These are phyloP conservation scores for Eupelmus urozonus DNA, from an alignment of 2,888 invertebrate species.

Conservation along the genomic window DNA sequence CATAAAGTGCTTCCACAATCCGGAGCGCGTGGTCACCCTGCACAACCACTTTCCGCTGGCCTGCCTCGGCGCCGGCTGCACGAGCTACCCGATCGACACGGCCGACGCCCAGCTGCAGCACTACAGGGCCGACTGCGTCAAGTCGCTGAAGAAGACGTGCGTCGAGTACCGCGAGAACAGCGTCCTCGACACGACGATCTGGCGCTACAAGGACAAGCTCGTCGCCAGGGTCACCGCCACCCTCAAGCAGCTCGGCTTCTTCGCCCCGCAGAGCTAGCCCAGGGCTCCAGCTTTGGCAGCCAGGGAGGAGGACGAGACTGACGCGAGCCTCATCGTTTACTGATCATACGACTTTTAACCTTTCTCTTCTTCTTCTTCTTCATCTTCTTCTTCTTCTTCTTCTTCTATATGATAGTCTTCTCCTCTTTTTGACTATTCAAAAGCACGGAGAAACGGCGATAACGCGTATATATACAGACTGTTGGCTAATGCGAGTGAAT, in stretches of 20 bases:
- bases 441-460: too few relatives aligned
- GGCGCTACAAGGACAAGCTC: conserved; percentile 90
- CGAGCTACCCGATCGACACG: conserved; percentile 90
- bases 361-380: too few relatives aligned
- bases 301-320: not conserved
- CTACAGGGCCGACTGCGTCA: conserved; percentile 95
- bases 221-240: conserved; percentile 85
- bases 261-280: conserved; percentile 77
- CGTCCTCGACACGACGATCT: conserved; percentile 90
- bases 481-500: too few relatives aligned
- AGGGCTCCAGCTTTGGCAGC: not conserved
- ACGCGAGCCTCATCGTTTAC: not conserved
- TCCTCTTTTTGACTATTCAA: too few relatives aligned
- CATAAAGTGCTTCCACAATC: conserved; percentile 96
- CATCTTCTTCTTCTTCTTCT: too few relatives aligned
- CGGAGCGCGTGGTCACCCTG: conserved; percentile 90
- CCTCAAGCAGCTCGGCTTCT: conserved; percentile 86
- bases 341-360: not conserved
- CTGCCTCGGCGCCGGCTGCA: conserved; percentile 88
- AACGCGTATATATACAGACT: too few relatives aligned
- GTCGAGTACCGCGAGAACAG: conserved; percentile 89
- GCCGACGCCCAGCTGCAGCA: conserved; percentile 93
- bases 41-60: conserved; percentile 96
- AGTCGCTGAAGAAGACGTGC: conserved; percentile 90
- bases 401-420: too few relatives aligned